phyloP scores from a whole-genome alignment of 1,140 invertebrate species.

The Trachymyrmex septentrionalis region DNA sequence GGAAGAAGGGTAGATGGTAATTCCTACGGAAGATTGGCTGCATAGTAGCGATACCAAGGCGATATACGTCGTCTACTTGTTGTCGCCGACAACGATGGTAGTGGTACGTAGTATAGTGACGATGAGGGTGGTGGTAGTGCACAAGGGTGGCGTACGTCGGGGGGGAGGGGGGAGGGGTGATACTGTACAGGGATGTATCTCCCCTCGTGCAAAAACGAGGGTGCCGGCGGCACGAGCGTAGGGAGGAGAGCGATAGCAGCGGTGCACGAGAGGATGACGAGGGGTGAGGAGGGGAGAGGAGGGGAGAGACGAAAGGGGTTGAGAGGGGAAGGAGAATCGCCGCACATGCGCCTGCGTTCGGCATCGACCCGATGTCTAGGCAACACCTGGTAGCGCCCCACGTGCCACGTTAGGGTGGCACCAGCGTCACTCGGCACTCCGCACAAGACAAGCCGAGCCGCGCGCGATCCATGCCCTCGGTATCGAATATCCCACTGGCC shows the following conservation, averaged over 20 bases:
- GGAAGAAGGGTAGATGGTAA: constrained; percentile 54
- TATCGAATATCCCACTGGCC: constrained; percentile 82
- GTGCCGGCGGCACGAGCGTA: constrained; percentile 23
- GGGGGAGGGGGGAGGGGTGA: too few relatives aligned
- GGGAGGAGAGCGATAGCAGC: not conserved
- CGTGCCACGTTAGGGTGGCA: constrained; percentile 82
- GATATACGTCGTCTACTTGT: constrained; percentile 71
- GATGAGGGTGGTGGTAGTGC: constrained; percentile 39
- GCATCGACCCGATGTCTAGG: constrained; percentile 84
- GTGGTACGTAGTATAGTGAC: constrained; percentile 3
- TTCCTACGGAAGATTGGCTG: constrained; percentile 75
- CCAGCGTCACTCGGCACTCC: constrained; percentile 67
- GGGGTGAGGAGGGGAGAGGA: too few relatives aligned
- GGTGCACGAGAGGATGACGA: constrained; percentile 20
- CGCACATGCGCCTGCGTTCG: constrained; percentile 78
- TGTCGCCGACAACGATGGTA: constrained; percentile 54
- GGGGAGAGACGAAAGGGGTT: not conserved
- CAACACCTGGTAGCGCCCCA: constrained; percentile 85
- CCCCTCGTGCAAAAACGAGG: constrained; percentile 63
- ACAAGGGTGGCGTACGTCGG: constrained; percentile 53
- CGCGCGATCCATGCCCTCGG: constrained; percentile 55
- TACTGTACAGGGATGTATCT: constrained; percentile 57
- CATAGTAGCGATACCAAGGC: constrained; percentile 69
- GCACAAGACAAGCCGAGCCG: constrained; percentile 48
- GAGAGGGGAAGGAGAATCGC: constrained; percentile 58